Conservation (phyloP, 2,888 invertebrate species). For the Orthonevra nobilis region DNA sequence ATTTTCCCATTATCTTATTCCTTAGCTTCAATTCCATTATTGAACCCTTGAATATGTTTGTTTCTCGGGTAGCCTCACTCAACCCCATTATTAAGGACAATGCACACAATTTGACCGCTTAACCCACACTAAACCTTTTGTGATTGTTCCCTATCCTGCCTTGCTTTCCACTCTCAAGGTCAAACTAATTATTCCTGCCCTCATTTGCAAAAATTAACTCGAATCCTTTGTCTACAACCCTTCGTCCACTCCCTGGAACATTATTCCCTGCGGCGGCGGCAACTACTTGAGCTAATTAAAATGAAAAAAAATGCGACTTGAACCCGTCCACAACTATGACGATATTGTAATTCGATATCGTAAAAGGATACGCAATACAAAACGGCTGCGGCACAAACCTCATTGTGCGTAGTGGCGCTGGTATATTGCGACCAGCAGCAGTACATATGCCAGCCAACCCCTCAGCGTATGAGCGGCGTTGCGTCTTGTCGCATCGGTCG, state of each 20-base stretch:
- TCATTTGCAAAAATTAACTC: constrained; percentile 64
- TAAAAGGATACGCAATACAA: constrained; percentile 55
- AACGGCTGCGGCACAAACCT: constrained; percentile 23
- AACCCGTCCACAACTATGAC: constrained; percentile 44
- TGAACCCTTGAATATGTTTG: too few relatives aligned
- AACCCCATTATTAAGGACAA: too few relatives aligned
- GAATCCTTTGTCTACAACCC: constrained; percentile 63
- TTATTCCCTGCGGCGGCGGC: constrained; percentile 11
- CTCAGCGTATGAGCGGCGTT: constrained; percentile 35
- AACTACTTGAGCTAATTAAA: constrained; percentile 69
- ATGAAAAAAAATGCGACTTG: constrained; percentile 38
- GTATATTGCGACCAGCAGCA: neutral
- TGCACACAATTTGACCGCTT: constrained; percentile 51
- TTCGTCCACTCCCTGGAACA: constrained; percentile 26
- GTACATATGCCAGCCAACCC: constrained; percentile 13
- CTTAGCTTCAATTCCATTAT: too few relatives aligned
- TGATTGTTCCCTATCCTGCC: constrained; percentile 8
- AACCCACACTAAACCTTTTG: constrained; percentile 36
- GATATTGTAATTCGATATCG: constrained; percentile 61
- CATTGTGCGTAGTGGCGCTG: constrained; percentile 57
- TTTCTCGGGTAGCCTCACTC: too few relatives aligned
- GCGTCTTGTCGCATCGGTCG: too few relatives aligned
- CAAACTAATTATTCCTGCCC: constrained; percentile 65
- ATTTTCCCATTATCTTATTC: too few relatives aligned
- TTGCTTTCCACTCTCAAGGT: constrained; percentile 44